phyloP scores from a whole-genome alignment of 2,888 invertebrate genomes.

The Trachelus troglodyta region DNA sequence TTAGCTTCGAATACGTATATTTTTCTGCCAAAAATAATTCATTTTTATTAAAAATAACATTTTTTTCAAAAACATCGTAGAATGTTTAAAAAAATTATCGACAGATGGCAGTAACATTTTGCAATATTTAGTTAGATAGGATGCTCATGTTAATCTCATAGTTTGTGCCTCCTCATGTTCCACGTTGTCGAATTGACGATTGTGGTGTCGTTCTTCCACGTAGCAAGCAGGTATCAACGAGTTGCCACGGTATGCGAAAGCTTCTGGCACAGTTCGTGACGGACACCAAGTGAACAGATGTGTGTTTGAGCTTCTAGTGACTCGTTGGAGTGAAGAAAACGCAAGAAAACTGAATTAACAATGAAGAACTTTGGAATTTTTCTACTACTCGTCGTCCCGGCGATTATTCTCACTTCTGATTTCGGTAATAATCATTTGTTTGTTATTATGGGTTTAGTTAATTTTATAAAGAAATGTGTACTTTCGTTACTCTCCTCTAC shows the following conservation, averaged over 20 bases:
- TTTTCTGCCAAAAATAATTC: neutral
- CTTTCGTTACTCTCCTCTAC: neutral
- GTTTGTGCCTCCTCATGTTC: conserved; percentile 31
- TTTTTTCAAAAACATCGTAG: neutral
- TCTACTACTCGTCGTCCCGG: conserved; percentile 76
- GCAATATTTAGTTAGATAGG: neutral
- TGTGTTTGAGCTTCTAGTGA: conserved; percentile 25
- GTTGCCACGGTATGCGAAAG: conserved; percentile 42
- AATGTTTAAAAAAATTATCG: neutral
- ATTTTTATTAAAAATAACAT: neutral
- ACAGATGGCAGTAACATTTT: neutral
- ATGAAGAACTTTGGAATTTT: conserved; percentile 80
- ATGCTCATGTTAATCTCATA: neutral
- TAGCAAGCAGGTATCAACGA: conserved; percentile 43
- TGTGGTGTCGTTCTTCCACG: conserved; percentile 52
- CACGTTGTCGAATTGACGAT: conserved; percentile 56
- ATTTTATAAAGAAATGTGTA: conserved; percentile 18
- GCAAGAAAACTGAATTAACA: conserved; percentile 43
- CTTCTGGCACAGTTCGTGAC: conserved; percentile 27
- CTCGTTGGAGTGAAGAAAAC: conserved; percentile 5
- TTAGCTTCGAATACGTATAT: neutral
- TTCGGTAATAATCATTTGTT: conserved; percentile 72
- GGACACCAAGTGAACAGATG: conserved; percentile 23
- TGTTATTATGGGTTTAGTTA: conserved; percentile 42
- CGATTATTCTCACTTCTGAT: conserved; percentile 77